phyloP scores from a whole-genome alignment of 2,113 vertebrate genomes.

The Gnathochromis pfefferi region DNA sequence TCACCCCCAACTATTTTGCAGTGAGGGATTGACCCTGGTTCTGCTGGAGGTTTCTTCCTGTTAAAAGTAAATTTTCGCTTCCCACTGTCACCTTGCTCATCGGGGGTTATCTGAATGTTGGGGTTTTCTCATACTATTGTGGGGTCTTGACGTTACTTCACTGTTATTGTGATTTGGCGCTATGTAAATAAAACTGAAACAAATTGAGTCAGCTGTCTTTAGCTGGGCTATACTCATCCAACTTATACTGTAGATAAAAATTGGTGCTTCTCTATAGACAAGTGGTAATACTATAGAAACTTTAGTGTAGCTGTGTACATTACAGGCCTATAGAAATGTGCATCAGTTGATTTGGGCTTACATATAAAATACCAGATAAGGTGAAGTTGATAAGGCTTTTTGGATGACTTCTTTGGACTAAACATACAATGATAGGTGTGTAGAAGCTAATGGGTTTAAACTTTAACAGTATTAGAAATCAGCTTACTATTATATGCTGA shows the following conservation, averaged over 20 bases:
- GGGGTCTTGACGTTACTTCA: neutral
- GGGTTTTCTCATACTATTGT: neutral
- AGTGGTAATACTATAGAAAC: neutral
- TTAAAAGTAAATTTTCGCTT: neutral
- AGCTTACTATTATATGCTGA: neutral
- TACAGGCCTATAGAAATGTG: neutral
- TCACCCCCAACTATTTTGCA: neutral
- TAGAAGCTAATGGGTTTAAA: neutral
- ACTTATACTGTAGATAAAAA: neutral
- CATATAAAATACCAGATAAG: neutral
- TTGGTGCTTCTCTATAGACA: neutral
- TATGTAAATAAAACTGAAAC: neutral
- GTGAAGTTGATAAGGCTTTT: neutral
- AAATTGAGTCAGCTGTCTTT: neutral
- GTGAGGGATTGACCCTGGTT: neutral
- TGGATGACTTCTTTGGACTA: neutral
- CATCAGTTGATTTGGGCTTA: neutral
- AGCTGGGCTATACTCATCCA: neutral
- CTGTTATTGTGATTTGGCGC: neutral
- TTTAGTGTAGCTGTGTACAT: neutral
- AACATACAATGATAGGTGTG: neutral
- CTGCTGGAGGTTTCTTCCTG: neutral
- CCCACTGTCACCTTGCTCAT: neutral
- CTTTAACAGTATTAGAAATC: neutral
- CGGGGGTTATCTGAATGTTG: rapidly evolving